phyloP scores from a whole-genome alignment of 2,888 invertebrate species.

The Standfussiana lucernea region DNA sequence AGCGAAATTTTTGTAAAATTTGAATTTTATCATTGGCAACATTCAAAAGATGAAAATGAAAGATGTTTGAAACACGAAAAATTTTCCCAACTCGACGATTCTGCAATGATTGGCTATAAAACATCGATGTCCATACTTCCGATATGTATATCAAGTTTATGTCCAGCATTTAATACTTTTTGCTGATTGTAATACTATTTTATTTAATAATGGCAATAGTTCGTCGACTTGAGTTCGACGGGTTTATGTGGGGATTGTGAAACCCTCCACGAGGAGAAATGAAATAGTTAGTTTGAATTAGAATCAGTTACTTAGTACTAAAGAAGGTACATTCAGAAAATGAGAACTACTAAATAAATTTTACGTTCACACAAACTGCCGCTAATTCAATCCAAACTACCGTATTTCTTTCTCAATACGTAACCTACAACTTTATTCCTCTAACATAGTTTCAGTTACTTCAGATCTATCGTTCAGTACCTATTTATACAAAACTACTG shows the following conservation, averaged over 20 bases:
- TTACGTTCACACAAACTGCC: conserved; percentile 35
- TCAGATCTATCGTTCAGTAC: conserved; percentile 56
- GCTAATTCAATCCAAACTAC: conserved; percentile 48
- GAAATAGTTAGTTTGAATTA: conserved; percentile 53
- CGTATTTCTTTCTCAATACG: conserved; percentile 24
- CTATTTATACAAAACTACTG: conserved; percentile 65
- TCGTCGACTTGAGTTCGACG: conserved; percentile 48
- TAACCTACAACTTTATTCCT: conserved; percentile 63
- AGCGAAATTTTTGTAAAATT: conserved; percentile 29
- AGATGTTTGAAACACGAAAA: neutral
- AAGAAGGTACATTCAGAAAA: conserved; percentile 39
- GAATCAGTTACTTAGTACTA: conserved; percentile 35
- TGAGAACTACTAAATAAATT: conserved; percentile 45
- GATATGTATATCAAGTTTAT: conserved; percentile 79
- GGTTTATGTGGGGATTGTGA: conserved; percentile 27
- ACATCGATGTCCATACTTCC: conserved; percentile 64
- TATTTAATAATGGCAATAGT: conserved; percentile 66
- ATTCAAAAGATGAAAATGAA: conserved; percentile 22
- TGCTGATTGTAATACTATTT: conserved; percentile 68
- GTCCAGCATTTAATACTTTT: conserved; percentile 63
- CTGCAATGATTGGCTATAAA: conserved; percentile 50
- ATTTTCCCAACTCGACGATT: conserved; percentile 40
- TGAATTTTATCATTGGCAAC: conserved; percentile 27
- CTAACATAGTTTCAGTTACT: conserved; percentile 64
- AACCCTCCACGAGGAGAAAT: conserved; percentile 38